Evolutionary conservation across 2,888 invertebrate genomes (phyloP).

Genomic region (Lithophane socia): DNA sequence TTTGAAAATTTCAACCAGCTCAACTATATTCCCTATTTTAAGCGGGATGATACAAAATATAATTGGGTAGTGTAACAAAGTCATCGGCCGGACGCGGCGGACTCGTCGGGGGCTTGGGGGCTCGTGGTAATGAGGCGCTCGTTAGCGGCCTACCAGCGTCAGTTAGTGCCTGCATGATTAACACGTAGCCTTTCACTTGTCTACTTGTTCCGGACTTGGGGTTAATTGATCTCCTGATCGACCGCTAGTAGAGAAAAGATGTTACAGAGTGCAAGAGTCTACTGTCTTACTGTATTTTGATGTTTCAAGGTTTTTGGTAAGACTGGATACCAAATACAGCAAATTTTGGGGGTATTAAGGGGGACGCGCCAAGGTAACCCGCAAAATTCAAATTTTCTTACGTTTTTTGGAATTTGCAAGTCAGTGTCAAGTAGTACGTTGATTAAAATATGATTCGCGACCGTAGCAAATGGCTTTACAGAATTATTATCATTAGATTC

Average conservation of each 20-base stretch:
- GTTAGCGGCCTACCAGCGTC: slow-evolving; percentile 57
- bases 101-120: slow-evolving; percentile 17
- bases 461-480: too few relatives aligned
- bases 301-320: not conserved
- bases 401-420: too few relatives aligned
- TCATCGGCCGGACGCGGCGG: slow-evolving; percentile 12
- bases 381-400: too few relatives aligned
- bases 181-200: slow-evolving; percentile 36
- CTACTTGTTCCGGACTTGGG: slow-evolving; percentile 19
- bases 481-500: too few relatives aligned
- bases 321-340: not conserved
- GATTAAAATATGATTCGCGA: too few relatives aligned
- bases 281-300: not conserved
- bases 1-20: too few relatives aligned
- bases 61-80: slow-evolving; percentile 41
- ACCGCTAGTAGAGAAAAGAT: not conserved
- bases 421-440: too few relatives aligned
- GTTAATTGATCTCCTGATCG: slow-evolving; percentile 24
- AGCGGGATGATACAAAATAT: slow-evolving; percentile 41
- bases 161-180: slow-evolving; percentile 54
- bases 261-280: not conserved
- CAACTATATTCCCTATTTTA: not conserved
- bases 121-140: slow-evolving; percentile 58
- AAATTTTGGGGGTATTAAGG: not conserved
- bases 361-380: too few relatives aligned